Base-by-base conservation (phyloP, 2,113 vertebrate genomes). In the Hippocampus zosterae region DNA sequence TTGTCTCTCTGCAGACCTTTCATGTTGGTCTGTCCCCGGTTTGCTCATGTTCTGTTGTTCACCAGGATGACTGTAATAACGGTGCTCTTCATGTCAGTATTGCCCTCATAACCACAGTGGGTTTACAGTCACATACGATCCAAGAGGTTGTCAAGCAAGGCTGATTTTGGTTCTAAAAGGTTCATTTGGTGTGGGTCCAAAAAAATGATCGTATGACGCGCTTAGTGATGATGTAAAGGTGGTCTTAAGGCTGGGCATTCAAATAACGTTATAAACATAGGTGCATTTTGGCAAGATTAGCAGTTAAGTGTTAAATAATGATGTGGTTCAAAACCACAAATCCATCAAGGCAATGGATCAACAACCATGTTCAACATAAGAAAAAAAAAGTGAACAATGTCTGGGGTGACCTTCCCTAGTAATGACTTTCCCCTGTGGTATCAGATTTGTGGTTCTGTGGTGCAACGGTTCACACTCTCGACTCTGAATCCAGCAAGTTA, bases 401-500 rank as follows among this genome's bases (percentile, higher is more conserved):
- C 44, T 16, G 13, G 12, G 12, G 44, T 4, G 44, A 46, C 15
- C 44, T 46, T 46, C 44, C 44, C 13, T 16, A 46, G 8, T 46
- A 46, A 46, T 46, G 42, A 44, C 9, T 44, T 44, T 9, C 42
- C 42, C 42, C 10, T 44, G 44, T 3, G 3, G 44, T 46, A 12
- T 46, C 4, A 46, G 44, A 15, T 46, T 3, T 46, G 44, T 3
- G 12, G 44, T 46, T 46, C 52, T 37, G n/a, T 19, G 1, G 19
- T 84, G 87, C 88, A 88, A 88, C 92, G 90, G 91, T 92, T 92
- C 91, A 89, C 91, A 92, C 90, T 92, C 90, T 90, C 88, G 88
- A 91, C 89, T 92, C 87, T 92, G 90, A 91, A 92, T 92, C 91
- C 87, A 88, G 90, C 70, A 81, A 91, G 86, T 91, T 92, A 89